phyloP scores from a whole-genome alignment of 2,113 vertebrate genomes.

The Microtus pennsylvanicus region DNA sequence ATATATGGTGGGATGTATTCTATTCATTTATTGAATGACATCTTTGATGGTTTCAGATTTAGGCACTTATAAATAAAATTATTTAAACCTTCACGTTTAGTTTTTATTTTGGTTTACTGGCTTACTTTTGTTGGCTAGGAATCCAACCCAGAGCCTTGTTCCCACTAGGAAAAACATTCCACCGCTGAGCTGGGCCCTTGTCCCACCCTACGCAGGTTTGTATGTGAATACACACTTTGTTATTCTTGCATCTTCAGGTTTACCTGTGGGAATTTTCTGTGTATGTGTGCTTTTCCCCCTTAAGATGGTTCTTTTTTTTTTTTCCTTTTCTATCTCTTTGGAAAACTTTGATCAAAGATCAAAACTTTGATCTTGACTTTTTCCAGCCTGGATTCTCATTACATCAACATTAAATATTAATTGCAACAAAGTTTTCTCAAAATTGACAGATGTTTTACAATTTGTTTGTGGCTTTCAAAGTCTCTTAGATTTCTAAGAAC shows the following conservation, averaged over 20 bases:
- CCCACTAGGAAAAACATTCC: background rate
- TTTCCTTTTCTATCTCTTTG: background rate
- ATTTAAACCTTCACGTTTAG: background rate
- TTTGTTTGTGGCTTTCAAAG: conserved; percentile 37
- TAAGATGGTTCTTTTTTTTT: conserved; percentile 10
- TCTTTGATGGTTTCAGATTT: conserved; percentile 10
- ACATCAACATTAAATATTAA: conserved; percentile 20
- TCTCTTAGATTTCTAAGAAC: background rate
- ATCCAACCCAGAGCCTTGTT: background rate
- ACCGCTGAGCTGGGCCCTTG: background rate
- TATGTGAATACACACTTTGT: background rate
- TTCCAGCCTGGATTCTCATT: background rate
- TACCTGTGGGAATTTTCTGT: background rate
- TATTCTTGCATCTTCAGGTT: background rate
- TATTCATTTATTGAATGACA: background rate
- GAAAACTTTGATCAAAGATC: no score
- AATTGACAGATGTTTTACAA: conserved; percentile 27
- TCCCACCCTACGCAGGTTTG: background rate
- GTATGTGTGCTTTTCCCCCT: background rate
- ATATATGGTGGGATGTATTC: background rate
- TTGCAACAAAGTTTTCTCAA: conserved; percentile 11
- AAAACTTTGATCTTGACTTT: conserved; percentile 32
- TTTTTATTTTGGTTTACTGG: background rate
- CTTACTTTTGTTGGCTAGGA: background rate
- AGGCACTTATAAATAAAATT: conserved; percentile 6